Base-by-base conservation (phyloP, 1,140 invertebrate genomes). In the Drosophila gunungcola region DNA sequence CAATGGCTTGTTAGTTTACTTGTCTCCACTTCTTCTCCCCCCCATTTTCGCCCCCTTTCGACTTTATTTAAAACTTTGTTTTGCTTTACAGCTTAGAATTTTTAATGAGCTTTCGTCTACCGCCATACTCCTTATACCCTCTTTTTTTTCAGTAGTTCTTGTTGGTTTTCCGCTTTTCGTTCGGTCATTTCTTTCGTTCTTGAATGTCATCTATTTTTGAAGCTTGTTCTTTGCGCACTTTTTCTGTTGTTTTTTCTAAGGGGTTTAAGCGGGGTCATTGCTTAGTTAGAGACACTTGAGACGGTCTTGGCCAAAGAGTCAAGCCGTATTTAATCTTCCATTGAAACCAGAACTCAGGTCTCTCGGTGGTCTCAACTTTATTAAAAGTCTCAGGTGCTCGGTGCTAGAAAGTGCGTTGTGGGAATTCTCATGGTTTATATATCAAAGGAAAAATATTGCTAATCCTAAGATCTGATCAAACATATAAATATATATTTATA, bases 11-110 rank as follows among this genome's bases (percentile, higher is more conserved):
- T 88, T 86, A 88, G 83, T 85, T 79, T 75, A 63, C 75, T 75
- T 86, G 82, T 78, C 74, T 78, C 25, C 43, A 11, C 42, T 11
- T 16, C n/a, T n/a, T 27, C n/a, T 9, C 21, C 4, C 38, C 38
- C 38, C 7, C 29, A 21, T 21, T 27, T 21, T 56, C 38, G 4
- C 16, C 43, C 61, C 27, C 27, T 53, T 49, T 63, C 63, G 83
- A 86, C 80, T 88, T 89, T 88, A 78, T 79, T 86, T 83, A 83
- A 86, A 86, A 86, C 83, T 86, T 88, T 88, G 75, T 89, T 88
- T 88, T 88, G 79, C 83, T 83, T 83, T 88, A 88, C 79, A 52
- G 83, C 83, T 88, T 80, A 88, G 83, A 88, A 88, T 88, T 88
- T 70, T 88, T 88, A 88, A 88, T 88, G 84, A 88, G 83, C 83